These are phyloP conservation scores for Fragariocoptes setiger DNA, from an alignment of 1,140 invertebrate species.

Conservation along the genomic window DNA sequence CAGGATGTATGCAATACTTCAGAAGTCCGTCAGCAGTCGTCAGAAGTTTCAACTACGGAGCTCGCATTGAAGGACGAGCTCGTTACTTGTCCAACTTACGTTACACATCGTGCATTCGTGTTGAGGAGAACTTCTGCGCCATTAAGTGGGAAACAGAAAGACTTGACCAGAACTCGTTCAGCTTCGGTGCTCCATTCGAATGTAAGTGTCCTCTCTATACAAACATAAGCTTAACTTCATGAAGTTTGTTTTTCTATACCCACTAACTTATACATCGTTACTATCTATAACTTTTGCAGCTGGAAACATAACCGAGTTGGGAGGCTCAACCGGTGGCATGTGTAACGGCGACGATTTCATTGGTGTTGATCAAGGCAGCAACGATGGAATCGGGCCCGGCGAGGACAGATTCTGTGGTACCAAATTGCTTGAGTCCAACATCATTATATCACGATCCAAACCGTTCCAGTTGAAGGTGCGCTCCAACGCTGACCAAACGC, in stretches of 20 bases:
- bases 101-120: conserved; percentile 48
- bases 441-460: conserved; percentile 12
- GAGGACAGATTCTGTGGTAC: conserved; percentile 13
- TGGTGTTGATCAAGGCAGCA: conserved; percentile 39
- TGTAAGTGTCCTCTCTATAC: no score
- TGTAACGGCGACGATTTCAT: conserved; percentile 65
- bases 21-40: conserved; percentile 10
- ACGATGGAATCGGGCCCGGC: conserved; percentile 11
- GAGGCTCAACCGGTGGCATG: conserved; percentile 15
- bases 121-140: conserved; percentile 54
- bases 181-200: conserved; percentile 12
- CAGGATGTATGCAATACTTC: conserved; percentile 13
- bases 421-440: conserved; percentile 11
- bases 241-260: conserved; percentile 1
- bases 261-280: no score
- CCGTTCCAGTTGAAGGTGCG: conserved; percentile 12
- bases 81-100: conserved; percentile 59
- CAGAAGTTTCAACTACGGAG: conserved; percentile 30
- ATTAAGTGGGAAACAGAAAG: conserved; percentile 20
- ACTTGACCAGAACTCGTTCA: conserved; percentile 11
- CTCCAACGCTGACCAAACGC: conserved; percentile 11
- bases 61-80: conserved; percentile 17
- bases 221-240: no score
- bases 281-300: no score
- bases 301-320: background rate